Base-by-base conservation (phyloP, 2,797 vertebrate genomes). In the Ceyx erithaca region DNA sequence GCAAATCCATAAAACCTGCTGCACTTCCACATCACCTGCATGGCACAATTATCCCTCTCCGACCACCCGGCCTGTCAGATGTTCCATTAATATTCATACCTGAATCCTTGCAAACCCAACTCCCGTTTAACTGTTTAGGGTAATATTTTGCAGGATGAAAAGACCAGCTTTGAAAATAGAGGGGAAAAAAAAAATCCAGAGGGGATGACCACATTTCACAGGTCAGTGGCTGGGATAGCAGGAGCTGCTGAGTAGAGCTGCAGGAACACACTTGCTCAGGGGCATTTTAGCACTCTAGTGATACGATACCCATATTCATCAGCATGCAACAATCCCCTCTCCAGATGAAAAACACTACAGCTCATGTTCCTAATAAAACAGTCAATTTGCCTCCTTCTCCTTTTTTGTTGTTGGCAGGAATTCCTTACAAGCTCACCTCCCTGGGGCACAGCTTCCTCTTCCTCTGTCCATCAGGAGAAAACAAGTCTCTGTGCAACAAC, bases 331-430 rank as follows among this genome's bases (percentile, higher is more conserved):
- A 90, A 90, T 83, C 94, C 69, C 69, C 75, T 89, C 72, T 90
- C 92, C 93, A 96, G 92, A 89, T 63, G 81, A 94, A 95, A 96
- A 96, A 62, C 94, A 90, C 92, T 87, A 85, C 81, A 94, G 90
- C 96, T 96, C 92, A 67, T 94, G 93, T 94, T 96, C 93, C 94
- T 93, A 94, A 96, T 96, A 96, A 96, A 94, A 94, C 91, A 96
- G 86, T 82, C 93, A 93, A 87, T 96, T 95, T 96, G 90, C 91
- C 84, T 93, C 78, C 84, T 93, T 89, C 90, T 92, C 93, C 83
- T 93, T 93, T 93, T 92, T 91, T 90, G 90, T 89, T 95, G 91
- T 89, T 93, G 86, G 88, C 86, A 92, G 93, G 88, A 92, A 96
- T 95, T 94, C 86, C 90, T 96, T 89, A 92, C 81, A 92, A 88